These are phyloP conservation scores for Bubalus kerabau DNA, from an alignment of 2,113 vertebrate species.

Conservation along the genomic window DNA sequence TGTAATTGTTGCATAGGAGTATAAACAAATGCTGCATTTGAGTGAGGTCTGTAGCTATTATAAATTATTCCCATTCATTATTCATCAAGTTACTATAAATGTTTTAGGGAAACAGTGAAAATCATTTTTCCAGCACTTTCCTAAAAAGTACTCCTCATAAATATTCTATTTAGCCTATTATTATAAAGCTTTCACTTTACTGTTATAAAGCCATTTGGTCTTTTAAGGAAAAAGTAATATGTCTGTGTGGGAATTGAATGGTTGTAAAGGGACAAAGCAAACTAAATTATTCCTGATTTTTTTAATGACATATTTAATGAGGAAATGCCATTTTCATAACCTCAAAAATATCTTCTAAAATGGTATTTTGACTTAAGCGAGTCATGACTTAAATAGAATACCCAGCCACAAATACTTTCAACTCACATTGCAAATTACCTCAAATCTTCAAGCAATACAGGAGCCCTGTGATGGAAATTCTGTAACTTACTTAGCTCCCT, in stretches of 20 bases:
- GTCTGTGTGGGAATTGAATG: neutral
- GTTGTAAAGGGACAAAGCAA: constrained; percentile 1
- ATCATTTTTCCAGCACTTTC: constrained; percentile 39
- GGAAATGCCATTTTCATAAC: neutral
- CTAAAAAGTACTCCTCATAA: constrained; percentile 52
- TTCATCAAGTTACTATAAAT: constrained; percentile 61
- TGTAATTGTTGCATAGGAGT: neutral
- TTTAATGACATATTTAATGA: neutral
- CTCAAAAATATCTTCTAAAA: constrained; percentile 1
- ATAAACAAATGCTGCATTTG: constrained; percentile 37
- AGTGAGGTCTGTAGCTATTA: neutral
- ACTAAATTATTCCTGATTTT: neutral
- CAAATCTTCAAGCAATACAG: neutral
- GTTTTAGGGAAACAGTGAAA: constrained; percentile 39
- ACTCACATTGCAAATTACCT: neutral
- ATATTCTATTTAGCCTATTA: constrained; percentile 42
- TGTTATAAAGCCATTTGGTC: constrained; percentile 1
- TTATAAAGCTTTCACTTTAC: constrained; percentile 15
- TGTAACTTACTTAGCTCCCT: neutral
- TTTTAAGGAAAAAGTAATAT: constrained; percentile 15
- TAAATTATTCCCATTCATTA: constrained; percentile 57
- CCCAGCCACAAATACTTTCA: neutral
- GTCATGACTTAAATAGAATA: neutral
- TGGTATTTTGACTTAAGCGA: neutral
- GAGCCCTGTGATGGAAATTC: neutral